Base-by-base conservation (phyloP, 2,113 vertebrate genomes). In the Leptobrachium ailaonicum region DNA sequence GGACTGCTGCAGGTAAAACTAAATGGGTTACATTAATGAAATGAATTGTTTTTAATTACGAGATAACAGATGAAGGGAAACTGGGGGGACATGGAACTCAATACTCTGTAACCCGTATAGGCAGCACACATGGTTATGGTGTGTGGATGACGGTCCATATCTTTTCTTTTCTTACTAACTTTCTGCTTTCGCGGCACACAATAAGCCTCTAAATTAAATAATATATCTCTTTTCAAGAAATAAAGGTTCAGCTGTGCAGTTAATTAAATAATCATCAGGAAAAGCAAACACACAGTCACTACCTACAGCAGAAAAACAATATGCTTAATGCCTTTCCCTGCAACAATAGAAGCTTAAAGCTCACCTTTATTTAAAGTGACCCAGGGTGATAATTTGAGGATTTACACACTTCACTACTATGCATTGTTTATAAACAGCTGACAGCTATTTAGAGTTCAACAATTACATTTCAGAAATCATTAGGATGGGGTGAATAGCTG, bases 401-500 rank as follows among this genome's bases (percentile, higher is more conserved):
- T 79, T 85, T 58, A 68, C 69, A 66, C 66, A 41, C 53, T 41
- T 62, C 71, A 74, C 72, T 73, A 45, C 50, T 58, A 75, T 66
- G 71, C 68, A 54, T 70, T 79, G 76, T 82, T 76, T 82, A 64
- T 70, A 78, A 67, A 70, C 83, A 71, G 78, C 66, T 73, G 80
- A 69, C 66, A 58, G 71, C 81, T 83, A 76, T 82, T 83, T 76
- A 82, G 71, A 69, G 64, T 80, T 70, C 72, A 70, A 42, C 71
- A 14, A 82, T 77, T 83, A 81, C 66, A 82, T 82, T 77, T 73
- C 62, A 77, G 75, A 73, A 79, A 56, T 79, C 77, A 79, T 84
- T 85, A 84, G 83, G 20, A 77, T 41, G 32, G 78, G 83, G 83
- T 85, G 83, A 85, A 74, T 47, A 42, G 63, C 66, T 66, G 75